phyloP scores from a whole-genome alignment of 2,113 vertebrate species.

The Tupaia chinensis region DNA sequence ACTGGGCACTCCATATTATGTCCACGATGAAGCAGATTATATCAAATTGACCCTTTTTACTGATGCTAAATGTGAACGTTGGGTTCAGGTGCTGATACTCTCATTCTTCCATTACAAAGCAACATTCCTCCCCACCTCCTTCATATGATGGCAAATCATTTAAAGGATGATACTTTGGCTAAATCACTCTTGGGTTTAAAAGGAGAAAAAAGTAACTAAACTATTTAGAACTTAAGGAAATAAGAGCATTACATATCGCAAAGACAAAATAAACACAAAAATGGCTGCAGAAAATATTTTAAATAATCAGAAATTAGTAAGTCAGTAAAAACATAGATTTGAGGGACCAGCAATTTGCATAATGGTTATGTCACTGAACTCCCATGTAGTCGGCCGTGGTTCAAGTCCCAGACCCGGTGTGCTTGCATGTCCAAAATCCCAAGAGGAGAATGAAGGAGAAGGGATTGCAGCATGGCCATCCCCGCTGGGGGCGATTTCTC shows the following conservation, averaged over 20 bases:
- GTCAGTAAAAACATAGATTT: neutral
- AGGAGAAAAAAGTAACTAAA: neutral
- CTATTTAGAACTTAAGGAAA: conserved; percentile 29
- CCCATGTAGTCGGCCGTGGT: too few species aligned
- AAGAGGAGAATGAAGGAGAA: too few species aligned
- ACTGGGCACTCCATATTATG: neutral
- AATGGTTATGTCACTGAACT: too few species aligned
- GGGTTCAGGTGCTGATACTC: neutral
- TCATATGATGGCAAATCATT: neutral
- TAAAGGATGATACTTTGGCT: neutral
- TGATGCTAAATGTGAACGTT: neutral
- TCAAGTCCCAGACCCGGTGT: too few species aligned
- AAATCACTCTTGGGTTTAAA: conserved; percentile 2
- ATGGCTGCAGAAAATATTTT: neutral
- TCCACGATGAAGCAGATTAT: neutral
- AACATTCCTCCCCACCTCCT: neutral
- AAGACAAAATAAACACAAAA: conserved; percentile 9
- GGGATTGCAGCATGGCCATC: too few species aligned
- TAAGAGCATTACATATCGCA: neutral
- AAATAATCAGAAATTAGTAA: conserved; percentile 21
- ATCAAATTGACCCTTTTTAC: neutral
- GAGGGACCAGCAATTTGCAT: too few species aligned
- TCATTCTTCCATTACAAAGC: neutral
- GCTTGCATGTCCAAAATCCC: too few species aligned
- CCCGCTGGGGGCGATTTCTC: too few species aligned